Conservation (phyloP, 2,797 vertebrate genomes). For the Huso huso region DNA sequence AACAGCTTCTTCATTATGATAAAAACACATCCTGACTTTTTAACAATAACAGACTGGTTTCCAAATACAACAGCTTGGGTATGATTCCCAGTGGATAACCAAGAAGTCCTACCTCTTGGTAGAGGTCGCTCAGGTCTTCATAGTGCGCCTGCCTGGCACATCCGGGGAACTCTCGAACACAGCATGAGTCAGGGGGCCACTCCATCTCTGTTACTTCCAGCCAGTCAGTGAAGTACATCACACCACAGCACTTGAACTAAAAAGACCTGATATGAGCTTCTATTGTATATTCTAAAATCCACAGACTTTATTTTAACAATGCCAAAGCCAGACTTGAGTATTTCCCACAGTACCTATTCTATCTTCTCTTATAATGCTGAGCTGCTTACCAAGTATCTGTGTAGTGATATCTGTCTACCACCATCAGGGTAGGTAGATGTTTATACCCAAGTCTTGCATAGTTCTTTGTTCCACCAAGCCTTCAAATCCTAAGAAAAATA, state of each 20-base stretch:
- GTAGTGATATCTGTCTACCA: background rate
- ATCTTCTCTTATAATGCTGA: no score
- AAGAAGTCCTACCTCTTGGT: constrained; percentile 77
- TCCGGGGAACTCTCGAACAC: constrained; percentile 84
- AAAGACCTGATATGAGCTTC: constrained; percentile 32
- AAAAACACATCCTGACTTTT: no score
- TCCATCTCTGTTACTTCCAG: constrained; percentile 98
- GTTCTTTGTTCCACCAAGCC: background rate
- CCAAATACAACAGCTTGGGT: no score
- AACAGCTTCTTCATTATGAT: no score
- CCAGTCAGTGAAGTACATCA: constrained; percentile 98
- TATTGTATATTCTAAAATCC: background rate
- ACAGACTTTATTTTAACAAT: no score
- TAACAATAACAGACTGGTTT: no score
- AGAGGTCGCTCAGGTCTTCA: constrained; percentile 87
- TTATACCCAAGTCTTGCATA: no score
- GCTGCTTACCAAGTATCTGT: no score
- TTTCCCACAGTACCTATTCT: no score
- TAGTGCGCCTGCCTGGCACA: constrained; percentile 85
- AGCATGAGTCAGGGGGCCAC: constrained; percentile 95
- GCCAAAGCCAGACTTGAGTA: no score
- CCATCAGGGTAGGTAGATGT: no score
- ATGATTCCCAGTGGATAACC: no score
- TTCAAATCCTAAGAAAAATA: background rate
- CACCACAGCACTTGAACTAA: constrained; percentile 93